Evolutionary conservation across 2,113 vertebrate genomes (phyloP), one percentile per base, ranked within the genome.

Genomic region (Rhinoptilus africanus): DNA sequence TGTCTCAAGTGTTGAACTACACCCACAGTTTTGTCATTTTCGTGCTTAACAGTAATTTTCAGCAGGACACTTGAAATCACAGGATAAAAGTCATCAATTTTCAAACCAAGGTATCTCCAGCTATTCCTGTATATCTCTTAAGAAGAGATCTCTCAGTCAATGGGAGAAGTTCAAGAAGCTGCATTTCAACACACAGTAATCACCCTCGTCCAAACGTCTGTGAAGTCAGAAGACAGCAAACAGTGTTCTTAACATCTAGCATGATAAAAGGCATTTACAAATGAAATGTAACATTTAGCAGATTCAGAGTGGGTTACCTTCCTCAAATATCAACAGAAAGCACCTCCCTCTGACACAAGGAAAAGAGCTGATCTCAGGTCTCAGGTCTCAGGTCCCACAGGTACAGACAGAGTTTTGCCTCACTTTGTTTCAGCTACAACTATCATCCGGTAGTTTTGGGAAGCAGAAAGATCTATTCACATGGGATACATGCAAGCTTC

Each of bases 231-330:
- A 57, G 57, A 37, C 85, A 91, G 62, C 60, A 84, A 71, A 84
- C 28, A 21, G n/a, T 34, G 19, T 39, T 57, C 79, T 66, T 72
- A 94, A 92, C 87, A 80, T 26, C 87, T 7, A 71, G 62, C 51
- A 86, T 6, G 48, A 92, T 23, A 89, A 97, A 34, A 50, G n/a
- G 48, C 54, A 80, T 79, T 91, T 85, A 78, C 92, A 96, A 94
- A 88, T 12, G 27, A 84, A 92, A 92, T 64, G 43, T 35, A 92
- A 56, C 62, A 50, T 39, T 85, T 88, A 12, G 28, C 67, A 50
- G 37, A 85, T 80, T 89, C 37, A 95, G 89, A 89, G 81, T 80
- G 34, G 62, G 19, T 63, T 53, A 79, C 73, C 79, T 93, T 89
- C 94, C 91, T 79, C 77, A 95, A 96, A 92, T 9, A 86, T 45